Conservation (phyloP, 1,140 invertebrate species). For the Drosophila cardini region DNA sequence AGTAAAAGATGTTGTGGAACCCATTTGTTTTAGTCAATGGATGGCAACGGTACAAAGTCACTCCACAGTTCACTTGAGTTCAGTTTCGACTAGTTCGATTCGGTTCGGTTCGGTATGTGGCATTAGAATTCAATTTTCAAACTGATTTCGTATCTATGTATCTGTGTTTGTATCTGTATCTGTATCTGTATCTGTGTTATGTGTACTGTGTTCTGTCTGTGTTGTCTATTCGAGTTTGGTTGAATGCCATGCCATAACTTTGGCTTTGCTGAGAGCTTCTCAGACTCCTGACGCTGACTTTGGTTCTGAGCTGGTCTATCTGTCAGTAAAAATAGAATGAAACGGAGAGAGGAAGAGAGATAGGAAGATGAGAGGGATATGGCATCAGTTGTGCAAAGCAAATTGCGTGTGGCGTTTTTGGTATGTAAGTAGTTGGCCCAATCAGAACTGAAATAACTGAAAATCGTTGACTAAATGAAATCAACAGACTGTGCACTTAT, state of each 20-base stretch:
- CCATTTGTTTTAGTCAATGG: constrained; percentile 82
- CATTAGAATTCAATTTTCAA: constrained; percentile 80
- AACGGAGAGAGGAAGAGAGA: background rate
- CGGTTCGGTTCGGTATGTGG: constrained; percentile 48
- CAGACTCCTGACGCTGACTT: constrained; percentile 5
- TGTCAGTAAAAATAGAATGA: constrained; percentile 11
- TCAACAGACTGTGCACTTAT: constrained; percentile 33
- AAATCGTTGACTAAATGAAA: constrained; percentile 42
- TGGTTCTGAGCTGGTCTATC: constrained; percentile 16
- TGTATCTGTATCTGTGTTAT: constrained; percentile 23
- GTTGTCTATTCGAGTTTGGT: constrained; percentile 41
- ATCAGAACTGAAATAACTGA: constrained; percentile 43
- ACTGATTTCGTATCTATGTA: constrained; percentile 64
- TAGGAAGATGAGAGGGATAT: background rate
- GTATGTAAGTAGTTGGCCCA: constrained; percentile 29
- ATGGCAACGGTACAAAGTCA: constrained; percentile 71
- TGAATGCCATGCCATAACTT: constrained; percentile 77
- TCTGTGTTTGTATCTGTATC: constrained; percentile 27
- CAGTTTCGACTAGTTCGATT: constrained; percentile 58
- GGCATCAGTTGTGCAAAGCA: constrained; percentile 44
- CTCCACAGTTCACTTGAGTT: constrained; percentile 73
- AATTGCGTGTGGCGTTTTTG: constrained; percentile 49
- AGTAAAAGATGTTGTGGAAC: constrained; percentile 81
- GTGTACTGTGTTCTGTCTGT: constrained; percentile 10
- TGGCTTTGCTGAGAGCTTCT: constrained; percentile 51